Percentiles rank a stretch among this genome's conserved stretches.
Evolutionary conservation across 1,140 invertebrate species (phyloP).

Genomic region (Parapsyche elsis): DNA sequence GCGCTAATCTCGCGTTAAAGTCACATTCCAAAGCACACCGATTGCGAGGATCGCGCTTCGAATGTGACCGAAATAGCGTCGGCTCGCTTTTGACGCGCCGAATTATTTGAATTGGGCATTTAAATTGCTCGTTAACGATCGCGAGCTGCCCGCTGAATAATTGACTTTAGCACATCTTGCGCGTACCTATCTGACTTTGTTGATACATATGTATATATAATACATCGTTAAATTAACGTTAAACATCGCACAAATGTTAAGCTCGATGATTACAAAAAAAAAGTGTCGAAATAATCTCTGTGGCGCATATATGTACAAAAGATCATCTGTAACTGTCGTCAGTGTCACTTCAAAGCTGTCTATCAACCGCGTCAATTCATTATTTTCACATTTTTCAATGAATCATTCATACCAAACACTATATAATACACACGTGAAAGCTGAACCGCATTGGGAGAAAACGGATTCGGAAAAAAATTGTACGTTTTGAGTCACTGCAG

Average conservation of each 20-base stretch:
- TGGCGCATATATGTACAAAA: no score
- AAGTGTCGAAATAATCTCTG: no score
- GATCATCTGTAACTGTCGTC: no score
- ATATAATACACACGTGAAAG: no score
- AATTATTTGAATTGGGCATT: slow-evolving; percentile 41
- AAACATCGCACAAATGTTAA: no score
- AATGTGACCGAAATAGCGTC: slow-evolving; percentile 32
- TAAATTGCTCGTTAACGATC: slow-evolving; percentile 36
- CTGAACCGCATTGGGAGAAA: no score
- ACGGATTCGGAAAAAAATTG: neutral
- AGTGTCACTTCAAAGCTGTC: no score
- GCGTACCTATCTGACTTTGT: neutral
- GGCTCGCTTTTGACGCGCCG: slow-evolving; percentile 9
- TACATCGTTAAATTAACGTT: no score
- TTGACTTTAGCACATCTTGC: neutral
- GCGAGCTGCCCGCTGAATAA: neutral
- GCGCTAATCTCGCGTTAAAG: slow-evolving; percentile 5
- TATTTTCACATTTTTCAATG: no score
- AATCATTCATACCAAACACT: no score
- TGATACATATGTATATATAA: neutral
- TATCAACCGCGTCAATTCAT: no score
- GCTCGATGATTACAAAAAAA: no score
- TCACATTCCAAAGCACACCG: slow-evolving; percentile 7
- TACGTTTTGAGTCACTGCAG: neutral
- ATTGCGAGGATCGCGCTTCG: neutral